Percentiles rank a stretch among this genome's conserved stretches.
These are phyloP conservation scores for Pachymerium ferrugineum DNA, from an alignment of 2,888 invertebrate genomes.

Conservation along the genomic window DNA sequence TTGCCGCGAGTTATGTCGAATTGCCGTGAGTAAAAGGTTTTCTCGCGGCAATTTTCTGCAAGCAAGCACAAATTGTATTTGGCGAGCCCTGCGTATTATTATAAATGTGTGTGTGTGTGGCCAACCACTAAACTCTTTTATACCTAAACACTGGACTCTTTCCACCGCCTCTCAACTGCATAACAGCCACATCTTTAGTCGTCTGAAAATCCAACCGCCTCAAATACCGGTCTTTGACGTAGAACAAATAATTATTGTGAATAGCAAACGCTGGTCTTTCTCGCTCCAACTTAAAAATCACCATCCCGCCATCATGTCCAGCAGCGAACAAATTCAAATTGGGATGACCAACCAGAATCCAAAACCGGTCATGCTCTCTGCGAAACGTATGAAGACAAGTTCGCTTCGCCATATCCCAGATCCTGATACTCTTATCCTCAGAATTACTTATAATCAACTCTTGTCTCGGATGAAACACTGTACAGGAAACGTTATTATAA, in stretches of 20 bases:
- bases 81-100: too few relatives aligned
- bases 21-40: too few relatives aligned
- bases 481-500: conserved; percentile 98
- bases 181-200: conserved; percentile 84
- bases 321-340: conserved; percentile 94
- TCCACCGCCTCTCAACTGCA: conserved; percentile 81
- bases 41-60: too few relatives aligned
- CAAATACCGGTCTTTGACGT: conserved; percentile 88
- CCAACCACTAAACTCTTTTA: too few relatives aligned
- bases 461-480: conserved; percentile 92
- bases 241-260: conserved; percentile 86
- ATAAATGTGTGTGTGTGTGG: too few relatives aligned
- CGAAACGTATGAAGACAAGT: conserved; percentile 87
- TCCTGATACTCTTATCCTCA: conserved; percentile 94
- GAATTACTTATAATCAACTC: conserved; percentile 95
- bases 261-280: conserved; percentile 95
- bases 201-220: conserved; percentile 88
- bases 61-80: too few relatives aligned
- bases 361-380: conserved; percentile 93
- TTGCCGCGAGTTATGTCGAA: too few relatives aligned
- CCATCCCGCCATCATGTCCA: conserved; percentile 97
- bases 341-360: conserved; percentile 94
- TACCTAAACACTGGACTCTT: conserved; percentile 65
- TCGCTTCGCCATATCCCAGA: conserved; percentile 97
- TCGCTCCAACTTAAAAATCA: conserved; percentile 84